Percentiles rank a stretch among this genome's conserved stretches.
Conservation (phyloP, 1,140 invertebrate genomes). For the Triops cancriformis region DNA sequence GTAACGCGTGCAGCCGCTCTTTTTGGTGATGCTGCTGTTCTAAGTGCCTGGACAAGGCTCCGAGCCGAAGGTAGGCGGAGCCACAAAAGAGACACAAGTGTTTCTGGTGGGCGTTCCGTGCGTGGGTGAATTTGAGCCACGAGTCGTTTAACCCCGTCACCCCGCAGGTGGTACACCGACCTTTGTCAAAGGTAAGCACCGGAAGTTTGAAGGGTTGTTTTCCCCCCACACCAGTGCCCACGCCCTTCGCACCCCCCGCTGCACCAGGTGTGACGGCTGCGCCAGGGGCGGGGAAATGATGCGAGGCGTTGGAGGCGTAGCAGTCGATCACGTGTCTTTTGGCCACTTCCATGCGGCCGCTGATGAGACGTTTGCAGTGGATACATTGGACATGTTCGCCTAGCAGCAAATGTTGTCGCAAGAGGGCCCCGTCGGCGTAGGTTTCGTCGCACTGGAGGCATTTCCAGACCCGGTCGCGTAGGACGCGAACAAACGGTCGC, state of each 20-base stretch:
- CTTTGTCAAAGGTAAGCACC: slow-evolving; percentile 18
- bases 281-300: not conserved
- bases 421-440: not conserved
- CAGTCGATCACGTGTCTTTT: not conserved
- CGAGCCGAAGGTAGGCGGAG: slow-evolving; percentile 18
- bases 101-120: slow-evolving; percentile 21
- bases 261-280: not conserved
- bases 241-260: not conserved
- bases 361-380: not conserved
- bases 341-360: not conserved
- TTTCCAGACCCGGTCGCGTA: not conserved
- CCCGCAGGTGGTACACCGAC: slow-evolving; percentile 17
- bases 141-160: slow-evolving; percentile 22
- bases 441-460: not conserved
- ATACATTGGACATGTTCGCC: not conserved
- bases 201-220: slow-evolving; percentile 21
- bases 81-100: slow-evolving; percentile 24
- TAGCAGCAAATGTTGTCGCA: not conserved
- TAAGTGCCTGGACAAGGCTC: slow-evolving; percentile 20
- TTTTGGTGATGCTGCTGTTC: slow-evolving; percentile 23
- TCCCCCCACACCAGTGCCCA: not conserved
- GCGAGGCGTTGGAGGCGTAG: not conserved
- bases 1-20: not conserved
- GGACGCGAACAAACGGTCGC: not conserved
- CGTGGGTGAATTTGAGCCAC: slow-evolving; percentile 22